Percentiles rank a stretch among this genome's conserved stretches.
Evolutionary conservation across 2,113 vertebrate genomes (phyloP).

Genomic region (Xiphophorus couchianus): DNA sequence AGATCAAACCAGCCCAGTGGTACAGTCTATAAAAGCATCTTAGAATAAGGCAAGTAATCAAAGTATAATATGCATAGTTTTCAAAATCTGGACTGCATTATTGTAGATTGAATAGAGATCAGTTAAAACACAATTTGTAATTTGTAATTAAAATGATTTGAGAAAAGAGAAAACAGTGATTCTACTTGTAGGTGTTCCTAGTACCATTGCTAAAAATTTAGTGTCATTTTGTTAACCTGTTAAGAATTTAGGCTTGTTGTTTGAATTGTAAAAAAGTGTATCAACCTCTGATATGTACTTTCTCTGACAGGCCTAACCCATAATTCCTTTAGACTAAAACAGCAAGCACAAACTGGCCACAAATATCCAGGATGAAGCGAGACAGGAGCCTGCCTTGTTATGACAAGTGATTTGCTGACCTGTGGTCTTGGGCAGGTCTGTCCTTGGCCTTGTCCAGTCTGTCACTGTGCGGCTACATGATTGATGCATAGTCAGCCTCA

Average conservation of each 20-base stretch:
- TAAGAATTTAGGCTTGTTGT: neutral
- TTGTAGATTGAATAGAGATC: too few relatives aligned
- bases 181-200: too few relatives aligned
- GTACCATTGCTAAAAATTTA: too few relatives aligned
- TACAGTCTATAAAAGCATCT: too few relatives aligned
- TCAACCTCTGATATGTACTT: neutral
- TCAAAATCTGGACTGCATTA: too few relatives aligned
- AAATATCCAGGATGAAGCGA: slow-evolving; percentile 45
- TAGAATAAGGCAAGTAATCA: too few relatives aligned
- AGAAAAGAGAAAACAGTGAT: too few relatives aligned
- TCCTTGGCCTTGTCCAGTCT: slow-evolving; percentile 57
- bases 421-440: slow-evolving; percentile 43
- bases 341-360: slow-evolving; percentile 18
- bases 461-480: slow-evolving; percentile 33
- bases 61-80: too few relatives aligned
- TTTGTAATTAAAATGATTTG: too few relatives aligned
- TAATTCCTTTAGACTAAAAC: slow-evolving; percentile 32
- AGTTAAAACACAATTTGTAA: too few relatives aligned
- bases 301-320: neutral
- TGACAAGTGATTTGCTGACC: slow-evolving; percentile 50
- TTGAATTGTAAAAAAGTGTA: neutral
- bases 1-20: too few relatives aligned
- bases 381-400: slow-evolving; percentile 48
- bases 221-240: too few relatives aligned
- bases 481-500: neutral